A percentile compares a stretch with the other conserved stretches of the same genome.
Conservation (phyloP, 2,888 invertebrate species). For the Cosmia trapezina region DNA sequence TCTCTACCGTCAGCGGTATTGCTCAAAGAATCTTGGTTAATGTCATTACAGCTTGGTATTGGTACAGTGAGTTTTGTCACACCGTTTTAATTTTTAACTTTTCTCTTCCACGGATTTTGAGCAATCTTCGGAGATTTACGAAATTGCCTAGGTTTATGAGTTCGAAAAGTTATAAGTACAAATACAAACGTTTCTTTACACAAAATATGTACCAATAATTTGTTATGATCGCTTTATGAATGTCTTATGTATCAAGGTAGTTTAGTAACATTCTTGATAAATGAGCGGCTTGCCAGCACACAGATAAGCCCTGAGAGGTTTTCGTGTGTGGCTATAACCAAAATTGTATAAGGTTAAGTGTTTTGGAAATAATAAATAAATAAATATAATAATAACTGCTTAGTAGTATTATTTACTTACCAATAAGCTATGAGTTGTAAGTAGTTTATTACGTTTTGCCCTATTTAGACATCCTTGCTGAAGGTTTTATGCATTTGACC, state of each 20-base stretch:
- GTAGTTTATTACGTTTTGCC: constrained; percentile 19
- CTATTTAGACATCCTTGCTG: constrained; percentile 33
- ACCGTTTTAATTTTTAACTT: constrained; percentile 63
- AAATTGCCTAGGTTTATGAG: constrained; percentile 25
- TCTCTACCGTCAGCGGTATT: constrained; percentile 78
- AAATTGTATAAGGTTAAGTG: no score
- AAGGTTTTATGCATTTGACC: constrained; percentile 7
- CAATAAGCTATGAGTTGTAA: background rate
- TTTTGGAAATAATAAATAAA: no score
- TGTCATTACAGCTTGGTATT: constrained; percentile 68
- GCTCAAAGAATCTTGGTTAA: constrained; percentile 75
- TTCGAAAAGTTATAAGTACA: no score
- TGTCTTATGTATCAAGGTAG: no score
- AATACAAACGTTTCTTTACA: no score
- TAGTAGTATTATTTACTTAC: constrained; percentile 26
- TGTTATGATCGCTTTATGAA: no score
- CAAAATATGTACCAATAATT: no score
- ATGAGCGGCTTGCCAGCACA: no score
- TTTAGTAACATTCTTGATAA: no score
- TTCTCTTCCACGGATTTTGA: constrained; percentile 30
- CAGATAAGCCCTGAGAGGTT: no score
- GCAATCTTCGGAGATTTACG: constrained; percentile 32
- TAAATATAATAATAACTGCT: no score
- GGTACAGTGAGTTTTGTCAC: constrained; percentile 69
- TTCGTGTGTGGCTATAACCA: no score